Evolutionary conservation across 2,113 vertebrate genomes (phyloP), one percentile per base, ranked within the genome.

Genomic region (Pimephales promelas): DNA sequence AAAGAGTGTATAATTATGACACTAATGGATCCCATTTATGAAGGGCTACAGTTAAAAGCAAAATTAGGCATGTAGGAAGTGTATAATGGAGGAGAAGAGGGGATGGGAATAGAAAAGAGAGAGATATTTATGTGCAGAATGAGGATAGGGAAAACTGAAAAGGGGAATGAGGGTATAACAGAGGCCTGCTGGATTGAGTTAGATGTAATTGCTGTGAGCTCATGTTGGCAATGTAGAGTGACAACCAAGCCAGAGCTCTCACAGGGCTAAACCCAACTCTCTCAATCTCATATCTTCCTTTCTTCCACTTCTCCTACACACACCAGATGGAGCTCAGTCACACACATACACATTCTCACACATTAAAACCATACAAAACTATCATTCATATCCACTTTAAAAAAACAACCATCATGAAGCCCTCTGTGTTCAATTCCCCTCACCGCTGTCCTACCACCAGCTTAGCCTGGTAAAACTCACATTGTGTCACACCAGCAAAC

Each of bases 151-250:
- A 76, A 84, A 68, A 56, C 82, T 81, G 82, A 87, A 83, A 75
- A 85, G 20, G 26, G 47, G 85, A 76, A 85, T 16, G 34, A 61
- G 86, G 61, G 86, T 72, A 54, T 22, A 82, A 75, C 77, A 83
- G 74, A 81, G 82, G 72, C 76, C 83, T 87, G 88, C 90, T 92
- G 91, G 87, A 87, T 85, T 88, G 86, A 88, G 86, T 92, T 92
- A 78, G 88, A 86, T 87, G 72, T 84, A 84, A 89, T 82, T 77
- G 56, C 61, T 70, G 68, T 87, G 84, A 86, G 70, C 73, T 88
- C 86, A 87, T 72, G 24, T 62, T 85, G 84, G 85, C 88, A 81
- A 80, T 75, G 88, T 81, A 26, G 36, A 61, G 56, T 31, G 20
- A 61, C 73, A 66, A 56, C 52, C 66, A 31, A 62, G 85, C 82